phyloP scores from a whole-genome alignment of 2,888 invertebrate genomes.

The Lasioglossum marginatum region DNA sequence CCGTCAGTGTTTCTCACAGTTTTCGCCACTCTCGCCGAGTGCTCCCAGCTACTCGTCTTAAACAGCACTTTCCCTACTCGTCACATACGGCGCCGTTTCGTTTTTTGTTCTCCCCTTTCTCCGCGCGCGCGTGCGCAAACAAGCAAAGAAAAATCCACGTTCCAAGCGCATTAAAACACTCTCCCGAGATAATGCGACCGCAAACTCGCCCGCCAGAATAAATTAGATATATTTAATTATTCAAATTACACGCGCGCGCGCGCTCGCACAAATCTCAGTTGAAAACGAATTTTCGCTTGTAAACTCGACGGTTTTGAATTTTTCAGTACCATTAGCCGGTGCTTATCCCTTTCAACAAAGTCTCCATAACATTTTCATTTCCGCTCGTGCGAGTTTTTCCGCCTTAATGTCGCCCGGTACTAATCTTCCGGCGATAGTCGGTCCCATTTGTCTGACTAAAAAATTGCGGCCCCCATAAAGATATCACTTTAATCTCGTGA shows the following conservation, averaged over 20 bases:
- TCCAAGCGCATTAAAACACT: slow-evolving; percentile 2
- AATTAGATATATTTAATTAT: slow-evolving; percentile 49
- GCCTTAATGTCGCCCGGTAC: background rate
- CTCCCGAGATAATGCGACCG: slow-evolving; percentile 22
- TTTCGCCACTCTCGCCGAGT: background rate
- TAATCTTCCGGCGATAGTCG: background rate
- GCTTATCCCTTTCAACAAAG: background rate
- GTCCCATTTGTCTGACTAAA: background rate
- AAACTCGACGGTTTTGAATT: background rate
- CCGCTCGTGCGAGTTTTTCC: background rate
- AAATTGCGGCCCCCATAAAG: background rate
- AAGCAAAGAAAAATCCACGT: slow-evolving; percentile 6
- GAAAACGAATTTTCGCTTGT: background rate
- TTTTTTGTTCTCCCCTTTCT: background rate
- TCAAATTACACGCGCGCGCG: slow-evolving; percentile 19
- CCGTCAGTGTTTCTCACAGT: background rate
- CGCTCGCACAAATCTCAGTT: slow-evolving; percentile 12
- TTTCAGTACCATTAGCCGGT: background rate
- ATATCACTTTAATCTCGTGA: background rate
- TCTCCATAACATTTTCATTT: slow-evolving; percentile 2
- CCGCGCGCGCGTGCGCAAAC: background rate
- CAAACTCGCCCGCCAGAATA: slow-evolving; percentile 6
- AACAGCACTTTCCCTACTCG: background rate
- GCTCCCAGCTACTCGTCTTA: background rate
- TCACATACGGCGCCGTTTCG: background rate